A percentile compares a stretch with the other conserved stretches of the same genome.
phyloP scores from a whole-genome alignment of 1,140 invertebrate genomes.

The Cydia pomonella region DNA sequence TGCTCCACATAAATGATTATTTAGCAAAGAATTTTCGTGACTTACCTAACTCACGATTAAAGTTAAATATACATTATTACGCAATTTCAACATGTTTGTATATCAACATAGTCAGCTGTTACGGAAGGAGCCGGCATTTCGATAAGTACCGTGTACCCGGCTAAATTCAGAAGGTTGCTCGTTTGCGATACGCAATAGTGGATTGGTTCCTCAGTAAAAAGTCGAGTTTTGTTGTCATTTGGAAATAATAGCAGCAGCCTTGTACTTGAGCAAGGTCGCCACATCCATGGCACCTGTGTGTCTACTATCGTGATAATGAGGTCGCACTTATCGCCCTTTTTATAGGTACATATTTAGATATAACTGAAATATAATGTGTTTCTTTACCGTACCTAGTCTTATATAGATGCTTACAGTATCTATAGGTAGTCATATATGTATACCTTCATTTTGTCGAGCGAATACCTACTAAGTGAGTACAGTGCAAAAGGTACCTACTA shows the following conservation, averaged over 20 bases:
- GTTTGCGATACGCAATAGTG: not conserved
- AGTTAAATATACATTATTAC: not conserved
- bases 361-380: no score
- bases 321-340: not conserved
- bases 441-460: no score
- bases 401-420: no score
- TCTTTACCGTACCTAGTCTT: no score
- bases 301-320: conserved; percentile 6
- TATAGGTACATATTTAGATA: not conserved
- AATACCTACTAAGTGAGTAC: no score
- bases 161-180: not conserved
- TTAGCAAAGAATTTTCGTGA: not conserved
- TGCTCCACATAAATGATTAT: not conserved
- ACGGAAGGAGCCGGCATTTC: conserved; percentile 4
- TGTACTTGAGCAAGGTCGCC: conserved; percentile 30
- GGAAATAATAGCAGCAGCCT: conserved; percentile 23
- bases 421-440: no score
- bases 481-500: no score
- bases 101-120: conserved; percentile 26
- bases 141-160: not conserved
- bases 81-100: conserved; percentile 21
- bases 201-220: not conserved
- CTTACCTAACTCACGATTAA: not conserved
- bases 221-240: not conserved
- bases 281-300: not conserved